Evolutionary conservation across 2,797 vertebrate genomes (phyloP), one percentile per base, ranked within the genome.

Genomic region (Periparus ater): DNA sequence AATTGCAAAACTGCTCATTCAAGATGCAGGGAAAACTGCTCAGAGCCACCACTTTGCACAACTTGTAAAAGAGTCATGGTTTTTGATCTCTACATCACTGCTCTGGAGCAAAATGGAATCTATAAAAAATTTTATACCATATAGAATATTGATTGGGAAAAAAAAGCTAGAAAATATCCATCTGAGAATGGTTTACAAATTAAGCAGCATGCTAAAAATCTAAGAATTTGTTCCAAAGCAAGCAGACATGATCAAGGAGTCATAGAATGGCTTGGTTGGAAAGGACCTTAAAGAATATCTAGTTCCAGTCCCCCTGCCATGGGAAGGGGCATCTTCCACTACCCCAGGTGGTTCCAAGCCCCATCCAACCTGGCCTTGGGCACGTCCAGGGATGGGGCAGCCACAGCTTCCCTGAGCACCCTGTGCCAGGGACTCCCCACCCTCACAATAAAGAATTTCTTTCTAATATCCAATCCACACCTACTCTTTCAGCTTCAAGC

Each of bases 281-380:
- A 36, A 6, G 30, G 4, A 23, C 9, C 5, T 77, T 58, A 60
- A 58, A 47, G 26, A 23, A 13, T 7, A 27, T 40, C 29, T 8
- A 3, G 4, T 22, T 65, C 29, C 29, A 26, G 13, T 1, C 1
- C 7, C 2, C 0, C 0, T 40, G 7, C 7, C 4, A 40, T 4
- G 6, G 12, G 23, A 12, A 65, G 15, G 10, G 10, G 26, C 45
- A 40, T 1, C 3, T 53, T 27, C 17, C 38, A 10, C n/a, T 47
- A 4, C 3, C 6, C 10, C 25, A 36, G 7, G 3, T 4, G 53
- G 25, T 6, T 77, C 30, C 29, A 36, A 65, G 3, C 16, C 6
- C 7, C 9, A 2, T 32, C 25, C 53, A 60, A 0, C 4, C 18
- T 60, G 38, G 7, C 5, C 21, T 53, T 71, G 45, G 1, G 22